These are phyloP conservation scores for Glareola pratincola DNA, from an alignment of 2,113 vertebrate genomes.

Conservation along the genomic window DNA sequence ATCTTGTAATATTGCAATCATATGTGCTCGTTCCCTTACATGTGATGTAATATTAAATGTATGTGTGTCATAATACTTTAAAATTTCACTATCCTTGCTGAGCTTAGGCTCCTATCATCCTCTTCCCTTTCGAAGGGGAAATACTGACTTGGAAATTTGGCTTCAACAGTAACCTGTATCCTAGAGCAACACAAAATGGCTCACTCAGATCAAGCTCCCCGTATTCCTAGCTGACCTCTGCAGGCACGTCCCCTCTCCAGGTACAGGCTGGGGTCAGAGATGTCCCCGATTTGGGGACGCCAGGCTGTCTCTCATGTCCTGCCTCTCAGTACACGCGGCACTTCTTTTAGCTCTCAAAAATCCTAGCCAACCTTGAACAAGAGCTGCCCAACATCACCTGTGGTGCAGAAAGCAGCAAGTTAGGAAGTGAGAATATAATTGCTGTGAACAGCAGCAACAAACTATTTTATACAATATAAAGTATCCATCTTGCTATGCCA, in stretches of 20 bases:
- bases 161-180: background rate
- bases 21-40: constrained; percentile 43
- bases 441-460: background rate
- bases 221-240: background rate
- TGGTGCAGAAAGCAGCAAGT: background rate
- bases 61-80: constrained; percentile 58
- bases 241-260: background rate
- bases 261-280: background rate
- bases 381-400: background rate
- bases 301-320: background rate
- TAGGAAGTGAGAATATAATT: background rate
- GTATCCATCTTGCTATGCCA: background rate
- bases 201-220: background rate
- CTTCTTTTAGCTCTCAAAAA: background rate
- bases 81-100: background rate
- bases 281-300: background rate
- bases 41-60: constrained; percentile 59
- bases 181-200: background rate
- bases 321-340: background rate
- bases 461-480: background rate
- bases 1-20: constrained; percentile 28
- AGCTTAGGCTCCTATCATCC: background rate
- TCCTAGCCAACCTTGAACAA: background rate
- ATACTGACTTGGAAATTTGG: background rate
- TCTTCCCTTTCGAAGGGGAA: background rate